Conservation (phyloP, 2,113 vertebrate species). For the Zapornia atra region DNA sequence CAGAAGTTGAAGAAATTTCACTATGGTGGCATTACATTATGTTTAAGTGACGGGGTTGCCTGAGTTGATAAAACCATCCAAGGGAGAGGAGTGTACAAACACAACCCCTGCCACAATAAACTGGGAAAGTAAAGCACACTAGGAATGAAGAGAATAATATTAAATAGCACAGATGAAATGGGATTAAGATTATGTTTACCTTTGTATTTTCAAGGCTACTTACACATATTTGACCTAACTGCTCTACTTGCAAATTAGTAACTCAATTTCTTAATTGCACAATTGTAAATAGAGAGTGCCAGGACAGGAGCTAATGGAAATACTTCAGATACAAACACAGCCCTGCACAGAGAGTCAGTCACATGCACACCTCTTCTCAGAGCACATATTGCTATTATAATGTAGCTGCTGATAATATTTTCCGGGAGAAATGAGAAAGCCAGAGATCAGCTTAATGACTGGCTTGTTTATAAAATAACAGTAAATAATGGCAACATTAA, state of each 20-base stretch:
- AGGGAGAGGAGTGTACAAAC: background rate
- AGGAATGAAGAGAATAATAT: background rate
- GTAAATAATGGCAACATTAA: constrained; percentile 44
- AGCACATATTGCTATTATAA: background rate
- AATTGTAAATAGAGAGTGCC: background rate
- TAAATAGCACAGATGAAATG: background rate
- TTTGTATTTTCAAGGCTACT: background rate
- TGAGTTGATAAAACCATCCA: background rate
- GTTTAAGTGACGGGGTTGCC: background rate
- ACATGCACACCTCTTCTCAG: background rate
- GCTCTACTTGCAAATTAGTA: background rate
- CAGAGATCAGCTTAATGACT: constrained; percentile 7
- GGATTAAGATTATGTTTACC: background rate
- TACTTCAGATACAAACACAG: background rate
- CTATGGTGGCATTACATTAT: background rate
- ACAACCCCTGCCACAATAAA: background rate
- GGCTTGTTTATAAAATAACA: constrained; percentile 45
- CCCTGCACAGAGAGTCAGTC: background rate
- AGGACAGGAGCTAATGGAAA: background rate
- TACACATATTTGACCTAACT: background rate
- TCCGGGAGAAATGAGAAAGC: constrained; percentile 16
- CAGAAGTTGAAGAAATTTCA: background rate
- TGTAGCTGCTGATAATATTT: background rate
- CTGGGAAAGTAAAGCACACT: background rate
- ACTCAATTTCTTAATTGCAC: constrained; percentile 3